Evolutionary conservation across 2,797 vertebrate species (phyloP), one percentile per base, ranked within the genome.

Genomic region (Carduelis carduelis): DNA sequence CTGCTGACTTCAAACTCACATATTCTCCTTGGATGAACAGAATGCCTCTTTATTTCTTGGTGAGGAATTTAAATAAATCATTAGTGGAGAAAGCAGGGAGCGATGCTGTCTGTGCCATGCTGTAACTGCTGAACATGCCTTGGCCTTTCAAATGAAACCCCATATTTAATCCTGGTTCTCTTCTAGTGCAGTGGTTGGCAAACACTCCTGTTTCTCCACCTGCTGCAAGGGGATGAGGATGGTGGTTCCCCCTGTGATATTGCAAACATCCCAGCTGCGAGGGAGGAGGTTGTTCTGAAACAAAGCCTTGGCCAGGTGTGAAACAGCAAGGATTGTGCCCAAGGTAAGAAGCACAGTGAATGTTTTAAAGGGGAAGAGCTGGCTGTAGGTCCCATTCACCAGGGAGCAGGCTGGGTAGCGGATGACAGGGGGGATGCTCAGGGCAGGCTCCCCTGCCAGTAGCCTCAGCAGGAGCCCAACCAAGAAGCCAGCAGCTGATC

Each of bases 331-430:
- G 7, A 98, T 98, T 0, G 96, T 97, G 24, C 92, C 19, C 9
- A 98, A 69, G 2, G 98, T 98, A 46, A 96, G 55, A 55, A 98
- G 26, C 98, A 98, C 72, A 6, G 98, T 98, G 87, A 97, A 63
- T 0, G 98, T 98, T 95, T 98, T 98, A 95, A 98, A 98, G 56
- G 98, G 98, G 89, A 98, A 98, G 78, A 83, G 97, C 95, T 99
- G 98, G 19, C 93, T 93, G 34, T 98, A 92, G 75, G 41, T 95
- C 23, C 97, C 97, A 0, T 86, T 84, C 17, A 97, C 92, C 6
- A 95, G 55, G 39, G 97, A 95, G 91, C 97, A 98, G 76, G 95
- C 97, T 3, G 98, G 97, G 96, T 98, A 98, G 39, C 13, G 60
- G 91, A 98, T 98, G 79, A 96, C 5, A 0, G 98, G 95, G 0